Base-by-base conservation (phyloP, 92 coral and sea anemone species). In the Parazoanthus atlanticus region DNA sequence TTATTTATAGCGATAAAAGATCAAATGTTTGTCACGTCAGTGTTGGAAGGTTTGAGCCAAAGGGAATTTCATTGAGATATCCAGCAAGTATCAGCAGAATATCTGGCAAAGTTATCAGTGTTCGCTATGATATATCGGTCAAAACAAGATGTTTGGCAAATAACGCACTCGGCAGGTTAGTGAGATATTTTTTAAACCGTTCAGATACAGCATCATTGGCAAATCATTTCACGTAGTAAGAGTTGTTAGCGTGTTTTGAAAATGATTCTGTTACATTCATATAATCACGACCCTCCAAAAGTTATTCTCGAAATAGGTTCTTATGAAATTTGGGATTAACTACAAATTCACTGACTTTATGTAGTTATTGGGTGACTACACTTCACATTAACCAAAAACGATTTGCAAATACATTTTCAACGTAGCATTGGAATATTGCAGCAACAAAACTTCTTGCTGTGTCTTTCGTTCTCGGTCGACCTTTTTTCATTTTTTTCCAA, bases 1-100 rank as follows among this genome's bases (percentile, higher is more conserved):
- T 28, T 83, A 67, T 84, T 84, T 70, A 38, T 84, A 67, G 28
- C 87, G 6, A 80, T n/a, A 75, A 41, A 75, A 75, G 79, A 75
- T 32, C 79, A 75, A 36, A 75, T 25, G n/a, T 6, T 75, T 4
- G 32, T 82, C 76, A 82, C 86, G 86, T 82, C 54, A 82, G 33
- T 36, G 3, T 26, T 82, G 25, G 46, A 65, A 25, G 46, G 29
- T 66, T 58, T n/a, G 46, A 81, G 70, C 41, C 74, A 23, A 58
- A 40, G 33, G 41, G 43, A 28, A 61, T 38, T 82, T 82, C 32
- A 38, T 15, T 64, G 34, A 81, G 47, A 80, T 80, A 52, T 80
- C 28, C 46, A 3, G 13, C 67, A 26, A 80, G 36, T 49, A 65
- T 64, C 32, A 82, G 19, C 31, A 70, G 36, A 32, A 81, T 34